Conservation (phyloP, 30 jellyfish, hydroid and myxozoan genomes). For the Phacellophora camtschatica region DNA sequence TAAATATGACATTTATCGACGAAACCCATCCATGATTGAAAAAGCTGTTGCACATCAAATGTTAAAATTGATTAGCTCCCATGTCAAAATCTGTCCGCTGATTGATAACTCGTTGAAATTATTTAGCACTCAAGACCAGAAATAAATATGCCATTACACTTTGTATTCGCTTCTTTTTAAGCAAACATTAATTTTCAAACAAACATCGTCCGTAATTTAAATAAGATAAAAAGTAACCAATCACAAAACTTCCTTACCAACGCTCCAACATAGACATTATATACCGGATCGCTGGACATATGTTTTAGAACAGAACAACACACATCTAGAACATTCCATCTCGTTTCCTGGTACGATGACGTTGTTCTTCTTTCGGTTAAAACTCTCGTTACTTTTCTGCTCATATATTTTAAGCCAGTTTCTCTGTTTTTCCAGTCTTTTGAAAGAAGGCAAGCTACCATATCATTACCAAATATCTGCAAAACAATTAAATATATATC, state of each 20-base stretch:
- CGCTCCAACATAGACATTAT: conserved; percentile 91
- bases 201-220: too few relatives aligned
- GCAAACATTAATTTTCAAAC: too few relatives aligned
- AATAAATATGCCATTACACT: too few relatives aligned
- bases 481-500: neutral
- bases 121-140: too few relatives aligned
- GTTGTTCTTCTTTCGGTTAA: conserved; percentile 79
- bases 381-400: conserved; percentile 87
- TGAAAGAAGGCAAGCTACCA: conserved; percentile 94
- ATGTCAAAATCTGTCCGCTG: too few relatives aligned
- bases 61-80: too few relatives aligned
- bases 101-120: too few relatives aligned
- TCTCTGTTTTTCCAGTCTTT: conserved; percentile 95
- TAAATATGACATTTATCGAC: too few relatives aligned
- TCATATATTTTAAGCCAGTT: conserved; percentile 89
- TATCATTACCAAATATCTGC: conserved; percentile 86
- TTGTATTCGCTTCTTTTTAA: too few relatives aligned
- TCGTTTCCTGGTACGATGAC: conserved; percentile 60
- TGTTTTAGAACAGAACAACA: conserved; percentile 75
- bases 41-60: too few relatives aligned
- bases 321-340: conserved; percentile 74
- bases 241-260: conserved; percentile 94
- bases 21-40: too few relatives aligned
- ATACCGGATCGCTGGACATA: conserved; percentile 93
- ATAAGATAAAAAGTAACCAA: too few relatives aligned